Percentiles rank a stretch among this genome's conserved stretches.
phyloP scores from a whole-genome alignment of 2,113 vertebrate genomes.

The Scomber japonicus region DNA sequence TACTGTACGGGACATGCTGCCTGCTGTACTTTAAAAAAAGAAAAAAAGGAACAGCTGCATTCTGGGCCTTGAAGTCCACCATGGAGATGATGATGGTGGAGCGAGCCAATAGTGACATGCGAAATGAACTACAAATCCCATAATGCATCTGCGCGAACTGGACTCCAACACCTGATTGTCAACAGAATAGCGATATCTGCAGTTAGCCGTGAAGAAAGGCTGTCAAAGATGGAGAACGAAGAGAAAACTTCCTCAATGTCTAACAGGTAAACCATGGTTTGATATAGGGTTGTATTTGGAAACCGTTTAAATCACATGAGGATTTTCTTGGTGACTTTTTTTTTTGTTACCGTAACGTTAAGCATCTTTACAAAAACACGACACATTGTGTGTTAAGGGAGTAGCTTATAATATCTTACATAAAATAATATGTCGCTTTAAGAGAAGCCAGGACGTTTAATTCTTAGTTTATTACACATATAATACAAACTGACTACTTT shows the following conservation, averaged over 20 bases:
- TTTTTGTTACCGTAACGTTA: neutral
- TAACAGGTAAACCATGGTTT: conserved; percentile 72
- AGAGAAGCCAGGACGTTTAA: conserved; percentile 24
- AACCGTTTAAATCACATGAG: neutral
- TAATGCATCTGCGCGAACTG: conserved; percentile 32
- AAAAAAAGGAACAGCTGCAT: conserved; percentile 21
- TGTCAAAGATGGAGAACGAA: conserved; percentile 81
- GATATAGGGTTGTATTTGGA: neutral
- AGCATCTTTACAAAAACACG: conserved; percentile 57
- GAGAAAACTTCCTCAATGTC: conserved; percentile 75
- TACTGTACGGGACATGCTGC: conserved; percentile 13
- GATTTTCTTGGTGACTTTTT: neutral
- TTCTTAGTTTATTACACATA: neutral
- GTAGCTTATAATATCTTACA: neutral
- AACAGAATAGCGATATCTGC: conserved; percentile 77
- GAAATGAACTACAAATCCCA: conserved; percentile 73
- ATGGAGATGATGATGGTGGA: accelerated
- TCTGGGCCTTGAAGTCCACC: conserved; percentile 72
- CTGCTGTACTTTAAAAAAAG: neutral
- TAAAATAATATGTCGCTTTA: conserved; percentile 5
- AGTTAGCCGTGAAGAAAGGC: conserved; percentile 71
- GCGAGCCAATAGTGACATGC: accelerated
- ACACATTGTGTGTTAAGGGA: conserved; percentile 29
- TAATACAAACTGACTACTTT: neutral
- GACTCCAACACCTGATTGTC: conserved; percentile 76